Conservation (phyloP, 2,888 invertebrate species). For the Steromphala cineraria region DNA sequence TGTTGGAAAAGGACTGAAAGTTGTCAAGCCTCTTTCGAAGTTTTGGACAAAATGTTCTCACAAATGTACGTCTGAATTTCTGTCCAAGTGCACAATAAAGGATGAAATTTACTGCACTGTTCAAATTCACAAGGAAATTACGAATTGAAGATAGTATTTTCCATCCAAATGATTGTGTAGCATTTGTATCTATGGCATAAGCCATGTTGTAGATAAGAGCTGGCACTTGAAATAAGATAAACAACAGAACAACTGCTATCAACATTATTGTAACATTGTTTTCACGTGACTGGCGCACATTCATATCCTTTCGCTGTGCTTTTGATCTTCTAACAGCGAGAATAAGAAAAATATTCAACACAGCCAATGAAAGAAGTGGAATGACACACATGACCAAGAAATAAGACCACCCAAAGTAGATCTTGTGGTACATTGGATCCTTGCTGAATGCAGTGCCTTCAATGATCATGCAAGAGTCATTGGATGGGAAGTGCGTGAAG, state of each 20-base stretch:
- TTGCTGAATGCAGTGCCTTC: conserved; percentile 83
- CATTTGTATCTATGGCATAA: conserved; percentile 80
- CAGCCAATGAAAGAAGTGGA: conserved; percentile 90
- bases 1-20: conserved; percentile 60
- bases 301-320: conserved; percentile 90
- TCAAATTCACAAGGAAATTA: conserved; percentile 95
- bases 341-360: conserved; percentile 90
- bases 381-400: conserved; percentile 94
- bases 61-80: conserved; percentile 83
- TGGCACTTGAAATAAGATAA: conserved; percentile 91
- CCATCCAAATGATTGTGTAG: conserved; percentile 77
- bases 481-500: conserved; percentile 19
- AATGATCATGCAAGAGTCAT: conserved; percentile 30
- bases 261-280: conserved; percentile 96
- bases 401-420: conserved; percentile 96
- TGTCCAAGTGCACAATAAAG: conserved; percentile 98
- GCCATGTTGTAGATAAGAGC: conserved; percentile 81
- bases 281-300: conserved; percentile 92
- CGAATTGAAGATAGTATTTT: conserved; percentile 64
- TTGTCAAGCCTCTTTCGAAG: conserved; percentile 50
- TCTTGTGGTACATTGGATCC: conserved; percentile 83
- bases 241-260: conserved; percentile 93
- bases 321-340: conserved; percentile 90
- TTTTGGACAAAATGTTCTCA: conserved; percentile 67
- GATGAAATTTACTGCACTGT: conserved; percentile 97